Evolutionary conservation across 1,140 invertebrate species (phyloP), one percentile per base, ranked within the genome.

Genomic region (Zelostemma sp.): DNA sequence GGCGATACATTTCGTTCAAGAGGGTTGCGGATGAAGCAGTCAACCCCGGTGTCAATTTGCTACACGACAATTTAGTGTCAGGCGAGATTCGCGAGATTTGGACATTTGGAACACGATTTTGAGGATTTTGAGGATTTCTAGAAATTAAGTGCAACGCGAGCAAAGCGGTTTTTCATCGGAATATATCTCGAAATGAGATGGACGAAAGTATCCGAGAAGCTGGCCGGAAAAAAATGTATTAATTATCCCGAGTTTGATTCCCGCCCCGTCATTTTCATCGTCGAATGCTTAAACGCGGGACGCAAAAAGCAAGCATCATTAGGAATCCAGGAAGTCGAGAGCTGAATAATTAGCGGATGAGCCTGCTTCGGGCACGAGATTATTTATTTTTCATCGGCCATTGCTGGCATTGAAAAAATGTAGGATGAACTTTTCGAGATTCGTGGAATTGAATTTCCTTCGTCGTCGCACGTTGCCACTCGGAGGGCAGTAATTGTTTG

Each of bases 1-100:
- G 76, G 76, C 67, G 68, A 78, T 78, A 76, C 74, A 74, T 73
- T 76, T 76, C 48, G 54, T 35, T 16, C 15, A 31, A 65, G 25
- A 48, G 61, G 57, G 61, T 70, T 54, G 55, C 48, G 74, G 74
- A 72, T 73, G 62, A 73, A 68, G 17, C 64, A 19, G 17, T 18
- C 43, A 64, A 18, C 16, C 53, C 48, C 16, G 28, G 59, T 56
- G 57, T 68, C 63, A 60, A 67, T 68, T 69, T 56, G 19, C 18
- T 14, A 31, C 33, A 65, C 64, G 68, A 65, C 68, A 65, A 65
- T 70, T 51, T 12, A 18, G 16, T 11, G 43, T 46, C 43, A n/a
- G 1, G 18, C 6, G 18, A 28, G 1, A 14, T n/a, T n/a, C n/a
- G n/a, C n/a, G n/a, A n/a, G n/a, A n/a, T n/a, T n/a, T n/a, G n/a